Evolutionary conservation across 2,888 invertebrate species (phyloP), one percentile per base, ranked within the genome.

Genomic region (Acronicta aceris): DNA sequence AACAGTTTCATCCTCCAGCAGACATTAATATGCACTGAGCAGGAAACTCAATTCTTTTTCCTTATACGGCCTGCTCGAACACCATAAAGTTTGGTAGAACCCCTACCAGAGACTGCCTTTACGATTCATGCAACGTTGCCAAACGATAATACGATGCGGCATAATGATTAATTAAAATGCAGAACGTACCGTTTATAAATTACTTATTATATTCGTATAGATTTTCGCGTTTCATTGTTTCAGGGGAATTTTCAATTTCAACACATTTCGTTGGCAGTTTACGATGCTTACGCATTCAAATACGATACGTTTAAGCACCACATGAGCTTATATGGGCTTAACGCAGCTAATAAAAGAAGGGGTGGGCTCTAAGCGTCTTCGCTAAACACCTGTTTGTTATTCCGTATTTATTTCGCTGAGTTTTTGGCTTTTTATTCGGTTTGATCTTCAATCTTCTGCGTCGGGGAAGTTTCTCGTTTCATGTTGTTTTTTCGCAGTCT

Each of bases 321-420:
- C 62, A 71, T 56, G 59, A 68, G 71, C 78, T 81, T 81, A 81
- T 81, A 84, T 73, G 78, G 79, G 79, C 78, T 83, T 74, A 77
- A 81, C 66, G 76, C 76, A 81, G 83, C 78, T 81, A 81, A 85
- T 85, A 85, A 86, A 85, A 81, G 78, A 80, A 71, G 68, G 64
- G 49, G 63, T 68, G 65, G 69, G 54, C 74, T 74, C 64, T 65
- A 75, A 77, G 72, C 64, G 75, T 74, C 71, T 74, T 76, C 74
- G 74, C 70, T 82, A 78, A 82, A 81, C 81, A 84, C 82, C 82
- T 82, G 81, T 76, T 84, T 82, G 78, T 81, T 83, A 81, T 82
- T 82, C 75, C 68, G 70, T 56, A 71, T 77, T 78, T 62, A 70
- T 71, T 74, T 71, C 65, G 68, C 70, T 52, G 70, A 74, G 62